Evolutionary conservation across 2,888 invertebrate species (phyloP), one percentile per base, ranked within the genome.

Genomic region (Ypsolopha scabrella): DNA sequence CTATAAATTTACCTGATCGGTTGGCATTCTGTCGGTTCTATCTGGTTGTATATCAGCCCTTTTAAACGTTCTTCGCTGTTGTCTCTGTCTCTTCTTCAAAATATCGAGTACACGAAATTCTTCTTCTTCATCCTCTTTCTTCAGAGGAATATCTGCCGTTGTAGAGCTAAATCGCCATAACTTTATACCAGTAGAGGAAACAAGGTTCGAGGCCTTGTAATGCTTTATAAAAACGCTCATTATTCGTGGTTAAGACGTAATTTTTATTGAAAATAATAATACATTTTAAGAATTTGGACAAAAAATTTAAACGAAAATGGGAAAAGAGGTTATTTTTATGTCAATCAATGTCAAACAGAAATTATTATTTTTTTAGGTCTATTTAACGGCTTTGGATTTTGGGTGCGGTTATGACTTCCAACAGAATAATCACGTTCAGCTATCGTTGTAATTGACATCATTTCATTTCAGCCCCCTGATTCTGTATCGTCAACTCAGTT

Each of bases 61-160:
- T 2, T 72, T 69, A 6, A 58, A 41, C 0, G 64, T 58, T 62
- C 59, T 75, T 11, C 61, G 65, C 51, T 79, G 75, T 2, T 58
- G 52, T 52, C 67, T 62, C 1, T 74, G 68, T 50, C 66, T 74
- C 54, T 79, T 82, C 60, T 83, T 81, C 57, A 76, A 67, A 57
- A 89, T 80, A 70, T 88, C 87, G 1, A 89, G 67, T 2, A 88
- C 87, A 45, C 88, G 64, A 59, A 89, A 89, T 50, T 88, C 88
- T 52, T 87, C 87, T 8, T 81, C 87, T 24, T 54, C 56, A 0
- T 75, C 77, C 0, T 75, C 65, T 1, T 70, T 69, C 59, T 70
- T 75, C 36, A 62, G 55, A n/a, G 65, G 61, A 38, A 60, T 65
- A 51, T 79, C 78, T 0, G 73, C 65, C 6, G 64, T 70, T 0